Base-by-base conservation (phyloP, 1,140 invertebrate genomes). In the Drosophila arawakana region DNA sequence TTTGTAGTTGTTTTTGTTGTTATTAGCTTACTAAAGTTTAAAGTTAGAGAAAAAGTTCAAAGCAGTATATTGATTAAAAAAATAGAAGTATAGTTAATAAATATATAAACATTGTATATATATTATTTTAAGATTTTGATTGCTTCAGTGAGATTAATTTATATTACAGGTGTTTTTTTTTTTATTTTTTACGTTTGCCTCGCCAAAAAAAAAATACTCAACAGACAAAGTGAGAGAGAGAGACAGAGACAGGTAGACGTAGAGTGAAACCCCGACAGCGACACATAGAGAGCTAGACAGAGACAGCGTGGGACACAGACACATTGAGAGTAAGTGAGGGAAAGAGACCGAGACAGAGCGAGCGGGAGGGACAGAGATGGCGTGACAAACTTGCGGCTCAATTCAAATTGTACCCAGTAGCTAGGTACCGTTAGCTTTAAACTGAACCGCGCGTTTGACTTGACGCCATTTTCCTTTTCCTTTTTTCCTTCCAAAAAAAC, bases 31-130 rank as follows among this genome's bases (percentile, higher is more conserved):
- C 58, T 75, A 70, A 63, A 63, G 52, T 58, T 41, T 72, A 65
- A 63, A 72, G 73, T 75, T 75, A 75, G 73, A 76, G 55, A 71
- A 75, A 75, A 76, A 72, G 67, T 65, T 72, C 30, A 76, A 76
- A 76, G 73, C 73, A 59, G 67, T 75, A 73, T 68, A 68, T 60
- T 34, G 59, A 30, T 30, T 5, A 52, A 73, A 61, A 71, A 70
- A 54, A 69, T 43, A 30, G 50, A 54, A 54, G 35, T 41, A 55
- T 55, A 57, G 35, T 55, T 41, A 69, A 47, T 69, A 69, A 44
- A 55, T 73, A 54, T 73, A 63, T 73, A 37, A 66, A 72, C 54
- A 72, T 66, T 41, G 37, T 66, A 63, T 41, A 66, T 41, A 66
- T 58, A 68, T 74, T 47, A 62, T 44, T 34, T 4, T 39, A n/a